A percentile compares a stretch with the other conserved stretches of the same genome.
Conservation (phyloP, 2,797 vertebrate species). For the Spea hammondii region DNA sequence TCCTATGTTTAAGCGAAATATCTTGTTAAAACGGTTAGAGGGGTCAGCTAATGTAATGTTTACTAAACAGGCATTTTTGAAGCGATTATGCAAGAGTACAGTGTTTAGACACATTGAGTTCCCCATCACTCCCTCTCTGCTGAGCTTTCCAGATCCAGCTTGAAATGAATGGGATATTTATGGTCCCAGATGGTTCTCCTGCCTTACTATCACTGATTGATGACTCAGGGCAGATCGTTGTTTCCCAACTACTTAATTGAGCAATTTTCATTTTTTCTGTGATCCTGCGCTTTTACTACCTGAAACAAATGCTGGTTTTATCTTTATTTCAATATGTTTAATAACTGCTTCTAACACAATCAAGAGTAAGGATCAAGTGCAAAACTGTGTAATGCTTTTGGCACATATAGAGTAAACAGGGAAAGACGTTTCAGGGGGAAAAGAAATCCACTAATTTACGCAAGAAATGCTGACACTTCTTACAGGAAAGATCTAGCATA, state of each 20-base stretch:
- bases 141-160: neutral
- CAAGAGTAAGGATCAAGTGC: neutral
- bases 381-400: too few relatives aligned
- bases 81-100: neutral
- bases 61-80: neutral
- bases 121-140: neutral
- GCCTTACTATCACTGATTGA: slow-evolving; percentile 43
- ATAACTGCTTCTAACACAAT: neutral
- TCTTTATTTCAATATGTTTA: slow-evolving; percentile 34
- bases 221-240: slow-evolving; percentile 36
- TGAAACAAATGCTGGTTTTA: slow-evolving; percentile 36
- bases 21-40: too few relatives aligned
- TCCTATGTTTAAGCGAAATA: too few relatives aligned
- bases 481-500: slow-evolving; percentile 32
- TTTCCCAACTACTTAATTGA: slow-evolving; percentile 43
- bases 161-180: slow-evolving; percentile 33
- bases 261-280: slow-evolving; percentile 37
- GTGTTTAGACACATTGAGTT: neutral
- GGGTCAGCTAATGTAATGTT: too few relatives aligned
- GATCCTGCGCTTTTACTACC: slow-evolving; percentile 32
- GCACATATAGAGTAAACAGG: slow-evolving; percentile 8
- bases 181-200: slow-evolving; percentile 40
- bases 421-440: neutral
- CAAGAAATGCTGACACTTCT: slow-evolving; percentile 46
- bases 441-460: slow-evolving; percentile 15